Evolutionary conservation across 2,113 vertebrate species (phyloP).

Genomic region (Verasper variegatus): DNA sequence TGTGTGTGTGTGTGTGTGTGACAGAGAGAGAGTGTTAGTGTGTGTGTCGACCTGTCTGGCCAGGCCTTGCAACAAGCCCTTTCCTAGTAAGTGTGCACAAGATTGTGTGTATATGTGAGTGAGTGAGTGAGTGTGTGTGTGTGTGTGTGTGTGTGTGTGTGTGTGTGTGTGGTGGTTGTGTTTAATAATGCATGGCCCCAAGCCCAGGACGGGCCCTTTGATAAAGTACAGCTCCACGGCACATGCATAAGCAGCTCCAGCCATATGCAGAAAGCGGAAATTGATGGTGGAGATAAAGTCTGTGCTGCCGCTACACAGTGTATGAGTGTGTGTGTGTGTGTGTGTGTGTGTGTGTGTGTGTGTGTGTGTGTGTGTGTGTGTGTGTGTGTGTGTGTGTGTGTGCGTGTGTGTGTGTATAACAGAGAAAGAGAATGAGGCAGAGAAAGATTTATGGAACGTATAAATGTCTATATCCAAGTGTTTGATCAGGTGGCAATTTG

Average conservation of each 20-base stretch:
- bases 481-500: constrained; percentile 76
- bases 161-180: constrained; percentile 65
- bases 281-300: constrained; percentile 85
- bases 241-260: constrained; percentile 84
- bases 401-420: constrained; percentile 24
- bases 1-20: constrained; percentile 19
- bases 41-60: constrained; percentile 50
- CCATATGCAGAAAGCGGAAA: constrained; percentile 84
- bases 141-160: too few relatives aligned
- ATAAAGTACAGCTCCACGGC: constrained; percentile 82
- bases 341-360: constrained; percentile 28
- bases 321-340: constrained; percentile 42
- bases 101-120: constrained; percentile 33
- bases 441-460: constrained; percentile 73
- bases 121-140: constrained; percentile 21
- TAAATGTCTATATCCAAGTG: constrained; percentile 62
- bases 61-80: constrained; percentile 54
- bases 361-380: constrained; percentile 29
- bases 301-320: constrained; percentile 49
- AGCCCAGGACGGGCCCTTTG: constrained; percentile 82
- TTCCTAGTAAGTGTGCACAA: constrained; percentile 38
- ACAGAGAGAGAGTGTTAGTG: constrained; percentile 22
- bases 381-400: constrained; percentile 29
- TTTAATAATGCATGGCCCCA: constrained; percentile 85
- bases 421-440: constrained; percentile 47